Evolutionary conservation across 2,888 invertebrate species (phyloP), one percentile per base, ranked within the genome.

Genomic region (Idaea straminata): DNA sequence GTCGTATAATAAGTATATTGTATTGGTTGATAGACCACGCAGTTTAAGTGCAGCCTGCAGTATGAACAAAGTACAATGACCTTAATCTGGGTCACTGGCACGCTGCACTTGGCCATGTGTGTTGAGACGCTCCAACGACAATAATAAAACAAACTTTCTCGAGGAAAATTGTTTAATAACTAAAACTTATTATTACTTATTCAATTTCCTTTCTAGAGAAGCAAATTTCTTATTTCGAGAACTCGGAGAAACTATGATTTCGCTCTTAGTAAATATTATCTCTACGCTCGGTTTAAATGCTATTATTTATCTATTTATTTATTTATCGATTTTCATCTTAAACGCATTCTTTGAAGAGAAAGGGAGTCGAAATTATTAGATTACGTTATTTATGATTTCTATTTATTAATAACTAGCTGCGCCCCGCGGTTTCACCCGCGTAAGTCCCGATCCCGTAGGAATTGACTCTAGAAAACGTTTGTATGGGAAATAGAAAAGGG

Each of bases 51-150:
- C 71, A 72, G 65, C 66, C 69, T 47, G 47, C 47, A 47, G 47
- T 47, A 47, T 10, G 13, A 47, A 47, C 47, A 47, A 13, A 74
- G 89, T 79, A 75, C 85, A 84, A 77, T 78, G 87, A 87, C 85
- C 88, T 76, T 66, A 67, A 86, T 83, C 77, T 85, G 76, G 82
- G 85, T 76, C 81, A 89, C 81, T 89, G 79, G 85, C 78, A 76
- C 88, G 77, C 77, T 76, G 84, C 88, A 88, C 85, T 83, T 80
- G 80, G 77, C 75, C 73, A 67, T 62, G 61, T 69, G 67, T 64
- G 66, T 61, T 59, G 64, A 64, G 62, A 70, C 68, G 66, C 70
- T 67, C 60, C 74, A 75, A 74, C 65, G 71, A 66, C 65, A 35
- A 64, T 63, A 60, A 65, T 66, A 34, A 62, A 57, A 63, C 66